These are phyloP conservation scores for Cydia strobilella DNA, from an alignment of 1,140 invertebrate species.

Conservation along the genomic window DNA sequence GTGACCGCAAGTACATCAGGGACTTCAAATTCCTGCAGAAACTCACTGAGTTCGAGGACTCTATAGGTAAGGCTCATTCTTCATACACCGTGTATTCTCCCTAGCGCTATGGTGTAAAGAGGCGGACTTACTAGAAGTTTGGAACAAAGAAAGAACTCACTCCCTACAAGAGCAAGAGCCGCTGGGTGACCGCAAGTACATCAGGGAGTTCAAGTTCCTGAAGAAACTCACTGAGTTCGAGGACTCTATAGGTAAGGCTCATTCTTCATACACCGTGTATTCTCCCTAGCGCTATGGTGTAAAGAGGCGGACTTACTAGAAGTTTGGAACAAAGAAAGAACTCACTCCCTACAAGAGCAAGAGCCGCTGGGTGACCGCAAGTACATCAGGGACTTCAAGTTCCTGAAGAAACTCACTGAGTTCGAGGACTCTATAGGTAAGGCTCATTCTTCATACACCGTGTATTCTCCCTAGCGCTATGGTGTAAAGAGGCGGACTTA, in stretches of 20 bases:
- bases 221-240: constrained; percentile 96
- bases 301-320: constrained; percentile 83
- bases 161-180: constrained; percentile 96
- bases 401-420: constrained; percentile 90
- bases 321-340: constrained; percentile 93
- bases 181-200: constrained; percentile 95
- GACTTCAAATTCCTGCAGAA: constrained; percentile 92
- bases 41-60: constrained; percentile 94
- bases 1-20: constrained; percentile 96
- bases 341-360: constrained; percentile 95
- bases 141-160: constrained; percentile 93
- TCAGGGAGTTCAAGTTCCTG: constrained; percentile 89
- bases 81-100: too few species aligned
- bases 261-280: too few species aligned
- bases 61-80: constrained; percentile 83
- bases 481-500: too few species aligned
- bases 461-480: constrained; percentile 2
- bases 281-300: neutral
- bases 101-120: constrained; percentile 76
- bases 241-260: constrained; percentile 87
- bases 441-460: neutral
- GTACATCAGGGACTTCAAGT: constrained; percentile 93
- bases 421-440: constrained; percentile 96
- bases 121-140: constrained; percentile 85
- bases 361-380: constrained; percentile 96